phyloP scores from a whole-genome alignment of 2,888 invertebrate species.

The Chesias legatella region DNA sequence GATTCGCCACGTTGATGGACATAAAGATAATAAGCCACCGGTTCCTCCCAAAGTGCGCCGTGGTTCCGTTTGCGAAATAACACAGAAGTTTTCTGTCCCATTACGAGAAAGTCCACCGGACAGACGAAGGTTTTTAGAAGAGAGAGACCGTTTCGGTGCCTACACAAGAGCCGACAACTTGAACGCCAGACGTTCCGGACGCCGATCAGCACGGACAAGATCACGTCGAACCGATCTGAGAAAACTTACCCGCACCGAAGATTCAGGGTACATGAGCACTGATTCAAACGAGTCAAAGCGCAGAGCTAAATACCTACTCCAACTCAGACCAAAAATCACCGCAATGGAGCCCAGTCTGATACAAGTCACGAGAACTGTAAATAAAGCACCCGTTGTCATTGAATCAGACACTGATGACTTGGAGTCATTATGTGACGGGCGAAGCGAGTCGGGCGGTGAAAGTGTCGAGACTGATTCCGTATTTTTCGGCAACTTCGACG shows the following conservation, averaged over 20 bases:
- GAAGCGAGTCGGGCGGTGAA: slow-evolving; percentile 92
- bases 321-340: slow-evolving; percentile 56
- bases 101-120: slow-evolving; percentile 58
- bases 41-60: slow-evolving; percentile 64
- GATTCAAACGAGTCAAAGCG: slow-evolving; percentile 85
- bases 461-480: slow-evolving; percentile 93
- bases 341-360: slow-evolving; percentile 44
- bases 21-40: slow-evolving; percentile 63
- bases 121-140: slow-evolving; percentile 55
- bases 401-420: slow-evolving; percentile 86
- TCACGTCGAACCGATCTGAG: slow-evolving; percentile 63
- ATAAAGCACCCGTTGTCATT: slow-evolving; percentile 52
- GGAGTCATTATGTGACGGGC: slow-evolving; percentile 88
- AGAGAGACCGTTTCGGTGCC: slow-evolving; percentile 58
- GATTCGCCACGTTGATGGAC: slow-evolving; percentile 51
- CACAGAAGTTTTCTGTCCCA: slow-evolving; percentile 46
- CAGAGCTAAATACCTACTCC: slow-evolving; percentile 69
- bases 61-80: slow-evolving; percentile 43
- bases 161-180: slow-evolving; percentile 57
- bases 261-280: slow-evolving; percentile 92
- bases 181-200: slow-evolving; percentile 61
- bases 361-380: slow-evolving; percentile 37
- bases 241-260: slow-evolving; percentile 78
- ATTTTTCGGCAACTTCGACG: slow-evolving; percentile 87
- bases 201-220: slow-evolving; percentile 63